Evolutionary conservation across 2,797 vertebrate genomes (phyloP).

Genomic region (Tenualosa thibaudeaui): DNA sequence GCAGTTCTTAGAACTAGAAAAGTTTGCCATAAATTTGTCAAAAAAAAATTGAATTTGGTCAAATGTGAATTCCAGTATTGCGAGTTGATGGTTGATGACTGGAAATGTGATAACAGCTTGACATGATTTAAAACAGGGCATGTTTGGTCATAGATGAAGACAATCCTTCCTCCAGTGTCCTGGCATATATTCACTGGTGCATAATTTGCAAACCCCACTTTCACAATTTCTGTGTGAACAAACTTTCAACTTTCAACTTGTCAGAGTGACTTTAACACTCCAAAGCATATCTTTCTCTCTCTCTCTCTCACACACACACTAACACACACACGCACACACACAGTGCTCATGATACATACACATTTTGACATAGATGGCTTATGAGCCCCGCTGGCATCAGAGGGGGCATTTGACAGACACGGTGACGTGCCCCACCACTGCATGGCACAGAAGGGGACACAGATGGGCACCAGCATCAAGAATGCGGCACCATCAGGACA

Average conservation of each 20-base stretch:
- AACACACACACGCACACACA: background rate
- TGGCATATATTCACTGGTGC: background rate
- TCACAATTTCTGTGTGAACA: background rate
- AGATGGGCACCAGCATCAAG: slow-evolving; percentile 3
- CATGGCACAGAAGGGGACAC: background rate
- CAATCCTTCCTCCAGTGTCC: background rate
- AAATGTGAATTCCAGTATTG: background rate
- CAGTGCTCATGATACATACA: background rate
- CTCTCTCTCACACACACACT: background rate
- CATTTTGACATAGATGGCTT: slow-evolving; percentile 13
- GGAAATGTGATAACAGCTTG: background rate
- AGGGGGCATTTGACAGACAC: background rate
- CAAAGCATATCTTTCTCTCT: background rate
- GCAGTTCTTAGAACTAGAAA: background rate
- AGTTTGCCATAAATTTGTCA: background rate
- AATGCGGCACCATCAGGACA: background rate
- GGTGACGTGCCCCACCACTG: background rate
- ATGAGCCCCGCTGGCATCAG: background rate
- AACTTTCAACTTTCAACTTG: background rate
- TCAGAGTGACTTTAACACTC: background rate
- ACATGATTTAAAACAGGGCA: background rate
- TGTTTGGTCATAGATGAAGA: background rate
- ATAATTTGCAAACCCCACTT: background rate
- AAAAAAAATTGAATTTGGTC: background rate
- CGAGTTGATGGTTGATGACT: background rate